Evolutionary conservation across 1,140 invertebrate species (phyloP).

Genomic region (Drosophila rufa): DNA sequence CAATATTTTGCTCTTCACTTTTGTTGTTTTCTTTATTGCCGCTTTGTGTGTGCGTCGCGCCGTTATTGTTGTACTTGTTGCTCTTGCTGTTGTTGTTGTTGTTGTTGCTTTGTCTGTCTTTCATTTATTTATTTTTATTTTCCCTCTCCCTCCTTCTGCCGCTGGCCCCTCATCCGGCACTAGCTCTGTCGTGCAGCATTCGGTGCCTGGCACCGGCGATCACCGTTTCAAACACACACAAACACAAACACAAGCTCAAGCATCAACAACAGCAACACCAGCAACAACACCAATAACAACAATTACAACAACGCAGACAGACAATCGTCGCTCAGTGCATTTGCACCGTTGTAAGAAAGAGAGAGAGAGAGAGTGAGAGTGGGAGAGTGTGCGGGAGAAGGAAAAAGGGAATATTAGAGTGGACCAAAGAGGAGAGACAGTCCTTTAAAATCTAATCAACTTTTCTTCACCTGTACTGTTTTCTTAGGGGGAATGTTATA

Average conservation of each 20-base stretch:
- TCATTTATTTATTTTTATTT: conserved; percentile 48
- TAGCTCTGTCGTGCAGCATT: conserved; percentile 54
- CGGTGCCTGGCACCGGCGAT: conserved; percentile 77
- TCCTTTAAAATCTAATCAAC: too few species aligned
- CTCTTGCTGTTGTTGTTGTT: conserved; percentile 29
- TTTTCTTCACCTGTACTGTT: neutral
- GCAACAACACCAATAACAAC: conserved; percentile 40
- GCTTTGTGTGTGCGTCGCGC: conserved; percentile 40
- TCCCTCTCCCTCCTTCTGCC: conserved; percentile 26
- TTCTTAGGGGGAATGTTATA: neutral
- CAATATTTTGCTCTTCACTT: conserved; percentile 36
- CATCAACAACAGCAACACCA: conserved; percentile 36
- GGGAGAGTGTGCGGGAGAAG: neutral
- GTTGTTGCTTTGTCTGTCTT: conserved; percentile 49
- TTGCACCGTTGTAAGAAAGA: conserved; percentile 45
- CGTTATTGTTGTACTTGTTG: conserved; percentile 25
- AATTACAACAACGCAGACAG: conserved; percentile 43
- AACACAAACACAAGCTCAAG: conserved; percentile 14
- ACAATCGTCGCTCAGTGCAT: conserved; percentile 65
- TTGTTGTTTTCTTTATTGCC: conserved; percentile 53
- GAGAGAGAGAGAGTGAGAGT: neutral
- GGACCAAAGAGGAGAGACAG: conserved; percentile 15
- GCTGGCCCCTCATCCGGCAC: conserved; percentile 6
- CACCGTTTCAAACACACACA: conserved; percentile 66
- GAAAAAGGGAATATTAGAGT: conserved; percentile 6